Conservation (phyloP, 2,797 vertebrate genomes). For the Malurus leucopterus region DNA sequence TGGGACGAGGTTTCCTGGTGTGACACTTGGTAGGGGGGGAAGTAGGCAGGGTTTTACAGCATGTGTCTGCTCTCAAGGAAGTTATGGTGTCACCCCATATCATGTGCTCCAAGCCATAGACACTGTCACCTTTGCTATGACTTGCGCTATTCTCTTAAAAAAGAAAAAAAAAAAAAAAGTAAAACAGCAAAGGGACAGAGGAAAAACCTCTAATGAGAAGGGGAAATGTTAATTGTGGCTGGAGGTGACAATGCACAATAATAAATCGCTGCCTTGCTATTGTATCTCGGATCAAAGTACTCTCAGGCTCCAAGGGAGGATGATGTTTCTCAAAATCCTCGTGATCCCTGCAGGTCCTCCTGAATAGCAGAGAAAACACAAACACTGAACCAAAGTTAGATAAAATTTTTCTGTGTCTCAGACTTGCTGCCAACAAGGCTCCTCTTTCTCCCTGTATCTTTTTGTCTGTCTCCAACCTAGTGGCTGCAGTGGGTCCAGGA, state of each 20-base stretch:
- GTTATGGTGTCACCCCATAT: not conserved
- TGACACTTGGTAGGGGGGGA: not conserved
- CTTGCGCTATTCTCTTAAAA: not conserved
- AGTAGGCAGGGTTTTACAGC: not conserved
- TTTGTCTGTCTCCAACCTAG: not conserved
- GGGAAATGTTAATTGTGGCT: conserved; percentile 28
- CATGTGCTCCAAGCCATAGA: not conserved
- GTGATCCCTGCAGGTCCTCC: not conserved
- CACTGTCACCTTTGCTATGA: not conserved
- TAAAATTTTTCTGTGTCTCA: not conserved
- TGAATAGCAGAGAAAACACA: not conserved
- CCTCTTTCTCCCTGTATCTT: not conserved
- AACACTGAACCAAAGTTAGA: not conserved
- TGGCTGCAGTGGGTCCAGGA: not conserved
- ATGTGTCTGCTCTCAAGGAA: not conserved
- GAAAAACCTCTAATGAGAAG: conserved; percentile 2
- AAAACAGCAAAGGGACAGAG: not conserved
- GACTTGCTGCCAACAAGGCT: not conserved
- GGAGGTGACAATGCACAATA: conserved; percentile 4
- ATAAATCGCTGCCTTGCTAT: not conserved
- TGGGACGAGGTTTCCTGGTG: not conserved
- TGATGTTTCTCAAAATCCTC: not conserved
- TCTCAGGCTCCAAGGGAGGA: not conserved
- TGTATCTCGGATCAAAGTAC: not conserved
- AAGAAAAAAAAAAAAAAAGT: fast-evolving